These are phyloP conservation scores for Xestia xanthographa DNA, from an alignment of 2,888 invertebrate genomes.

Conservation along the genomic window DNA sequence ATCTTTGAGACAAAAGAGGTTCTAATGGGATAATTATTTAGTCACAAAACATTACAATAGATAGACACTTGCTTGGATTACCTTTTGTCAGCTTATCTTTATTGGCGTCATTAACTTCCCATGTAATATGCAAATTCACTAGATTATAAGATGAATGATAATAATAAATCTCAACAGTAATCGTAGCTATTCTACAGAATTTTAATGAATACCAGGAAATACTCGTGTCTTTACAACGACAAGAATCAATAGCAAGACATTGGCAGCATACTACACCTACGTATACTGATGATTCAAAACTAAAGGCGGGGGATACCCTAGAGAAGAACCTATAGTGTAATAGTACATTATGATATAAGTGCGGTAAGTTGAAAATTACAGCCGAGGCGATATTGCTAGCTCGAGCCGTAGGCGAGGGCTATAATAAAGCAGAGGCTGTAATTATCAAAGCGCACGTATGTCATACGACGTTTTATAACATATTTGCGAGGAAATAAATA, in stretches of 20 bases:
- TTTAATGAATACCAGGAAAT: slow-evolving; percentile 40
- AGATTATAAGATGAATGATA: slow-evolving; percentile 46
- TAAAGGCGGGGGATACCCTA: neutral
- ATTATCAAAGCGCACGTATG: too few relatives aligned
- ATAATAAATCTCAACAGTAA: slow-evolving; percentile 40
- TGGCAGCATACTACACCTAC: neutral
- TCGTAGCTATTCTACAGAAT: slow-evolving; percentile 8
- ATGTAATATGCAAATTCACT: slow-evolving; percentile 38
- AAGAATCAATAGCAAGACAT: neutral
- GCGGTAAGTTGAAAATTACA: too few relatives aligned
- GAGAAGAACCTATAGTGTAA: too few relatives aligned
- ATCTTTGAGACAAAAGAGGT: neutral
- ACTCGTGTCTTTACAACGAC: neutral
- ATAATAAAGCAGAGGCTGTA: too few relatives aligned
- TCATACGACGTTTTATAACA: too few relatives aligned
- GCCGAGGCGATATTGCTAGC: too few relatives aligned
- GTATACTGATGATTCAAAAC: neutral
- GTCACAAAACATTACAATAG: slow-evolving; percentile 11
- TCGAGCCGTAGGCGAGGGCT: too few relatives aligned
- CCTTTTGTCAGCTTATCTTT: slow-evolving; percentile 34
- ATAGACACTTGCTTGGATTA: slow-evolving; percentile 9
- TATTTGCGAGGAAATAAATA: too few relatives aligned
- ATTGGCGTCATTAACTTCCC: slow-evolving; percentile 25
- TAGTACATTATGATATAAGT: too few relatives aligned
- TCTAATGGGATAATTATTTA: neutral